Conservation (phyloP, 2,113 vertebrate species). For the Apteryx owenii region DNA sequence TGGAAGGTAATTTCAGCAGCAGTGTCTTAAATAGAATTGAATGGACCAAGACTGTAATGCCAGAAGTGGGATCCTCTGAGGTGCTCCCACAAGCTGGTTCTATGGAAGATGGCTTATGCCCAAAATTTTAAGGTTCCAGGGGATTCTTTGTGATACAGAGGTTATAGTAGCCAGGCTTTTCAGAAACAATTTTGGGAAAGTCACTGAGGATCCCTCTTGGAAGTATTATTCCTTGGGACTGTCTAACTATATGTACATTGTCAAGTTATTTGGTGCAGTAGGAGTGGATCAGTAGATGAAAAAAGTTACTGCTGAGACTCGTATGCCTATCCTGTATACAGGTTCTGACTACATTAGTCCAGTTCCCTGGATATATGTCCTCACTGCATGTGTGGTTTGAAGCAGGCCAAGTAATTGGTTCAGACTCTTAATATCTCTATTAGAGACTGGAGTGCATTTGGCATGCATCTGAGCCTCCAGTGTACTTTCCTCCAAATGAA, state of each 20-base stretch:
- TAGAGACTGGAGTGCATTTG: neutral
- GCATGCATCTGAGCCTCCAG: neutral
- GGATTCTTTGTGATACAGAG: neutral
- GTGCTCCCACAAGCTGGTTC: neutral
- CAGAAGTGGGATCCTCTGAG: neutral
- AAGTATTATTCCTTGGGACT: neutral
- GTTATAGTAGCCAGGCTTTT: neutral
- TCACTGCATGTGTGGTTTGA: neutral
- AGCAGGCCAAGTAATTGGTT: neutral
- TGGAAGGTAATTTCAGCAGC: neutral
- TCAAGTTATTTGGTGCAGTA: neutral
- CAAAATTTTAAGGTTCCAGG: neutral
- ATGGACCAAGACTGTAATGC: neutral
- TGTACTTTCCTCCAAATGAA: neutral
- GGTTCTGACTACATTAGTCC: neutral
- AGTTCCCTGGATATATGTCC: neutral
- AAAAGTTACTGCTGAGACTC: neutral
- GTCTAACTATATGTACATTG: neutral
- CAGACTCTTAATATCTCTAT: neutral
- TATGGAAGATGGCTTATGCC: neutral
- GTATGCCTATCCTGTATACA: neutral
- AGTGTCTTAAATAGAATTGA: neutral
- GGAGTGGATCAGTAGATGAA: neutral
- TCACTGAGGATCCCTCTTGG: neutral
- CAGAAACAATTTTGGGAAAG: neutral